Evolutionary conservation across 2,113 vertebrate species (phyloP).

Genomic region (Ranitomeya variabilis): DNA sequence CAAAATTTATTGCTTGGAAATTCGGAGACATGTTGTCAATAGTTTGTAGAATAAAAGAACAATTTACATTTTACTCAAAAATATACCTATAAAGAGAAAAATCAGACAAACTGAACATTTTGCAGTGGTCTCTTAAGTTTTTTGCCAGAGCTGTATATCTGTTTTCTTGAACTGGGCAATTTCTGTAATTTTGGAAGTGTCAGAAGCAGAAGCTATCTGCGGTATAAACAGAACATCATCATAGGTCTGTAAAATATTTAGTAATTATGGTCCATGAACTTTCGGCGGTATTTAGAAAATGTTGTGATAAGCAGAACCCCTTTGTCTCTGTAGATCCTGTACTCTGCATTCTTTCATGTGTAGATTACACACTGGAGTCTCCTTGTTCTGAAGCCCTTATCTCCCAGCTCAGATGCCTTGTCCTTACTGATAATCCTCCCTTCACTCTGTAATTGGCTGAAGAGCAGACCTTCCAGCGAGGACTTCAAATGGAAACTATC

Average conservation of each 20-base stretch:
- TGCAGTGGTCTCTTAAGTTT: too few relatives aligned
- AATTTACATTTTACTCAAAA: too few relatives aligned
- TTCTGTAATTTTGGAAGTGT: neutral
- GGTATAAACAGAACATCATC: neutral
- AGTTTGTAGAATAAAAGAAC: too few relatives aligned
- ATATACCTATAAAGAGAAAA: too few relatives aligned
- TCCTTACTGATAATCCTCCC: conserved; percentile 39
- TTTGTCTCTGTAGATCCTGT: conserved; percentile 14
- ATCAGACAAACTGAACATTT: too few relatives aligned
- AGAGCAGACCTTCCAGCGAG: conserved; percentile 13
- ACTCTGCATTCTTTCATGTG: conserved; percentile 39
- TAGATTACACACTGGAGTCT: conserved; percentile 25
- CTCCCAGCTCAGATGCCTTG: conserved; percentile 21
- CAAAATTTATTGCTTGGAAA: too few relatives aligned
- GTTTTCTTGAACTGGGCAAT: neutral
- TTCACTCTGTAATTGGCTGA: conserved; percentile 36
- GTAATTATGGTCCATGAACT: conserved; percentile 33
- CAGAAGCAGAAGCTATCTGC: neutral
- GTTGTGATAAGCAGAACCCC: conserved; percentile 33
- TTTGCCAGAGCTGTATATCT: neutral
- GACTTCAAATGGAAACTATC: conserved; percentile 42
- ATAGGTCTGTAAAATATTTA: conserved; percentile 20
- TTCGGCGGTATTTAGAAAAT: conserved; percentile 23
- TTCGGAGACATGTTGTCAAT: too few relatives aligned
- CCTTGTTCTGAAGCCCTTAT: conserved; percentile 38